Conservation (phyloP, 2,113 vertebrate genomes). For the Recurvirostra avosetta region DNA sequence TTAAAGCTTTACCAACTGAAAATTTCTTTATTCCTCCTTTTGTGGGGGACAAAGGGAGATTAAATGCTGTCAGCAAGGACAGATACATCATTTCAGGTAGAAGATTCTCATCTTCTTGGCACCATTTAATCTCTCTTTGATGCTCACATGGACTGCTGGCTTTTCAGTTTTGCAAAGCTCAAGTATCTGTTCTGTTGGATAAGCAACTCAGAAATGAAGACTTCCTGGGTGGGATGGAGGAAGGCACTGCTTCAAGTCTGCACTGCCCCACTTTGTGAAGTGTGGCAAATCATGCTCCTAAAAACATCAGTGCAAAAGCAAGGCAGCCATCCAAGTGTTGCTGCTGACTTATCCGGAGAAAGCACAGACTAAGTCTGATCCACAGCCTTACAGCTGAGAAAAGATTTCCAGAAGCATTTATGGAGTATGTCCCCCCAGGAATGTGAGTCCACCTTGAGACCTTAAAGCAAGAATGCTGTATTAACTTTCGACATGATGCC, state of each 20-base stretch:
- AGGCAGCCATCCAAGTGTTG: not conserved
- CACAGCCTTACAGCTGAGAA: not conserved
- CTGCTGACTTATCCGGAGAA: not conserved
- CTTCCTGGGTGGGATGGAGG: not conserved
- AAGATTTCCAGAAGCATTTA: not conserved
- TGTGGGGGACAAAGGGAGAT: not conserved
- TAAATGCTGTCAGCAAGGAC: not conserved
- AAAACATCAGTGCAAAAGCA: not conserved
- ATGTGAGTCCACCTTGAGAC: not conserved
- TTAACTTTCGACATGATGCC: not conserved
- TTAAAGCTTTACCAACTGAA: not conserved
- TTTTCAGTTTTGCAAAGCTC: not conserved
- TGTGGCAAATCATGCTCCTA: fast-evolving
- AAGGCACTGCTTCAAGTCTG: not conserved
- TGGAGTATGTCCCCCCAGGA: not conserved
- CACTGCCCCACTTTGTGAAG: not conserved
- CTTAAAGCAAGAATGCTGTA: not conserved
- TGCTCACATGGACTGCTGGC: not conserved
- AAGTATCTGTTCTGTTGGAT: not conserved
- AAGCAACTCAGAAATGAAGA: not conserved
- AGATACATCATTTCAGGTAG: not conserved
- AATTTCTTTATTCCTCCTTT: not conserved
- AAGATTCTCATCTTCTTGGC: not conserved
- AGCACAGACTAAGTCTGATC: not conserved
- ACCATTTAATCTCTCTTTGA: not conserved